Evolutionary conservation across 2,888 invertebrate species (phyloP), one percentile per base, ranked within the genome.

Genomic region (Thera obeliscata): DNA sequence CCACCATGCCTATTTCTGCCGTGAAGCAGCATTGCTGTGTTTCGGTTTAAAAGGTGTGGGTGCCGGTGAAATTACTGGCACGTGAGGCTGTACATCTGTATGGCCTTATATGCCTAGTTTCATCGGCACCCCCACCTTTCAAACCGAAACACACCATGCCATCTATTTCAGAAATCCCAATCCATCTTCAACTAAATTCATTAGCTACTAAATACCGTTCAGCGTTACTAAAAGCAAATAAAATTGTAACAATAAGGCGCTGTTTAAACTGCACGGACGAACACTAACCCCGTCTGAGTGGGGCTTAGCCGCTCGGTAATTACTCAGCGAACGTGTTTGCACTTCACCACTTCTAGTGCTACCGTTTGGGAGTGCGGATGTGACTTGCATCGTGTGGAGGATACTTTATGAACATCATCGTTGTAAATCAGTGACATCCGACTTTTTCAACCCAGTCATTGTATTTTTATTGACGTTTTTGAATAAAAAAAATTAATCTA

Each of bases 261-360:
- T 61, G 73, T 66, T 72, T 61, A 69, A 71, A 67, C 67, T 56
- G 63, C 64, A 64, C 65, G 65, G 70, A 65, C 69, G 71, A 72
- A 70, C 71, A 60, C 70, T 80, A 82, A 83, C 81, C 81, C 81
- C 54, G 84, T 83, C 84, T 84, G 83, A 82, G 83, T 77, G 79
- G 76, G 72, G 80, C 78, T 81, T 81, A 80, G 72, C 71, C 22
- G 64, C 66, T 66, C 61, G 64, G 72, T 66, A 65, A 65, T 68
- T 77, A 69, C 71, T 71, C 71, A 68, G 69, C 22, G 60, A 63
- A 67, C 65, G 65, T 67, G 70, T 70, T 70, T 62, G 64, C 62
- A 63, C 67, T 61, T 71, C 67, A 63, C 65, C 67, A 67, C 70
- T 70, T 64, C 64, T 56, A 66, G 57, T 56, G 56, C 58, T 4